Base-by-base conservation (phyloP, 2,888 invertebrate genomes). In the Parnassius smintheus region DNA sequence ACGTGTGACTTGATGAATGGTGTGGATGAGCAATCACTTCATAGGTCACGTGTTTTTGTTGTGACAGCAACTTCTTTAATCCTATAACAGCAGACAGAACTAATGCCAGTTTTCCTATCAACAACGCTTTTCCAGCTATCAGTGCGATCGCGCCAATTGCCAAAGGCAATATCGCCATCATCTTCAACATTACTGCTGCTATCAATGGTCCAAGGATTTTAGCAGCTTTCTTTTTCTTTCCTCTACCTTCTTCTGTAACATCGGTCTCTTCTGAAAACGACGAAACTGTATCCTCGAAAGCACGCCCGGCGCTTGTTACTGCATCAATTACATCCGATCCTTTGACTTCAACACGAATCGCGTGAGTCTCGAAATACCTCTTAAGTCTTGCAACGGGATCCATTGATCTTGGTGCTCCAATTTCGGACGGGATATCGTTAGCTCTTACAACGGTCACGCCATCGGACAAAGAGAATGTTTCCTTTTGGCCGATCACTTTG, bases 11-110 rank as follows among this genome's bases (percentile, higher is more conserved):
- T 69, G 94, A 92, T 66, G 94, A 93, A 82, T 96, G 96, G 75
- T 96, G 96, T 60, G 96, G 96, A 82, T 97, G 97, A 0, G 96
- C 94, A 0, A 97, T 96, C 46, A 97, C 96, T 81, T 97, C 97
- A 79, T 97, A 97, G 4, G 97, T 97, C 68, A 97, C 97, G 78
- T 96, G 96, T 80, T 96, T 97, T 86, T 96, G 95, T 77, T 95
- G 95, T 2, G 95, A 94, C 70, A 97, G 85, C 58, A 97, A 89
- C 82, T 97, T 97, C 93, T 96, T 96, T 82, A 97, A 86, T 2
- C 96, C 96, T 75, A 97, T 96, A 65, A 97, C 95, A 59, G 96
- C 95, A 0, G 96, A 96, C 56, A 97, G 92, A 54, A 97, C 96
- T 68, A 97, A 91, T 42, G 97, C 97, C 76, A 97, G 94, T 88